Evolutionary conservation across 1,140 invertebrate species (phyloP), one percentile per base, ranked within the genome.

Genomic region (Orius insidiosus): DNA sequence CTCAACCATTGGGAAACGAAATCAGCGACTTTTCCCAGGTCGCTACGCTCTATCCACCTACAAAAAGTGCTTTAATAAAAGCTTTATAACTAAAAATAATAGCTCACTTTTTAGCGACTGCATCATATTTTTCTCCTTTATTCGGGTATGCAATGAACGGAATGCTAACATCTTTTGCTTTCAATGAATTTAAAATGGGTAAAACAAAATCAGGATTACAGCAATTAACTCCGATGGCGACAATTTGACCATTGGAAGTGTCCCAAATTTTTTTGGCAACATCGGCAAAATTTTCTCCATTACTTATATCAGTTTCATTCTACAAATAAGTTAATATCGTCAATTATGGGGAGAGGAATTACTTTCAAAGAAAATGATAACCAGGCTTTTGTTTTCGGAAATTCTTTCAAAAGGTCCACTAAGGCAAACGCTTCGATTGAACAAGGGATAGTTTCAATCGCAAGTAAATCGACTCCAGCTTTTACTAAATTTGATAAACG

Each of bases 361-460:
- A 83, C 80, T 66, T 76, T 74, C 59, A 82, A 83, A 33, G 80
- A 82, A 62, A 89, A 90, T n/a, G 76, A 70, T 0, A 93, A 60
- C 84, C 85, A 92, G 8, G 80, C 82, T 60, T 77, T 80, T 0
- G 67, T 60, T 30, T 68, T 54, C 10, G 78, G 78, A 63, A 75
- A 87, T 49, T 85, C 72, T 35, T 71, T 66, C 10, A 94, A 57
- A 15, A 90, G 60, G 37, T 83, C 71, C 2, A 87, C 66, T 1
- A 93, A 60, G 55, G 82, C 80, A 60, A 81, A 68, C 0, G 82
- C 89, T 64, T 95, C 90, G 42, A 72, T 65, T 10, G 58, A 63
- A 48, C 83, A 81, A 8, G 90, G 89, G 52, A 94, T 80, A 0
- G 90, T 95, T 63, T 96, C 90, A 49, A 94, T 61, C 7, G 85